Conservation (phyloP, 2,888 invertebrate species). For the Vesta saturnalis region DNA sequence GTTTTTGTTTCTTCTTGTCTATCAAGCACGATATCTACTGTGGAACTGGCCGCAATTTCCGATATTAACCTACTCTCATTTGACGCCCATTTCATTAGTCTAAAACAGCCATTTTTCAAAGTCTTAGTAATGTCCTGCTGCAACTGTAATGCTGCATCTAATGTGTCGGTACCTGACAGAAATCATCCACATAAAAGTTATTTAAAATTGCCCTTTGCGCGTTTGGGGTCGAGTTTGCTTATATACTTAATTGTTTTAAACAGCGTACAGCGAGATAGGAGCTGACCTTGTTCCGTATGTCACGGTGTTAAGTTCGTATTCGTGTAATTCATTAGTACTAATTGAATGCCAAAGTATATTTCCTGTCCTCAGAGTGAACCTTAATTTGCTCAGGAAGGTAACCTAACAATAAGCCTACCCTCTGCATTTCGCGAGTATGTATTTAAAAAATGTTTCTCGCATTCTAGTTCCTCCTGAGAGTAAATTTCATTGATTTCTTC, state of each 20-base stretch:
- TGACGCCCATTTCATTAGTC: not conserved
- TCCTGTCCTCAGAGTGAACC: no score
- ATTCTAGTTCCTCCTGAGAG: no score
- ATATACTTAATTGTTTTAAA: not conserved
- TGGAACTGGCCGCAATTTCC: not conserved
- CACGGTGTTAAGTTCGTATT: not conserved
- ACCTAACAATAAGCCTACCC: no score
- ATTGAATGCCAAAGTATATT: no score
- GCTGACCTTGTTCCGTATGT: not conserved
- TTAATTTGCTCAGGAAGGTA: no score
- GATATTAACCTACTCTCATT: not conserved
- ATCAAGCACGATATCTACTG: not conserved
- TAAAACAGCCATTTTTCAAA: not conserved
- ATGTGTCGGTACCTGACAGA: not conserved
- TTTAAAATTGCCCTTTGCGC: not conserved
- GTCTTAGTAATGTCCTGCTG: not conserved
- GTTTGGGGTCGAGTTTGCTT: not conserved
- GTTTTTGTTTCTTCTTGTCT: not conserved
- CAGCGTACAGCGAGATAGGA: not conserved
- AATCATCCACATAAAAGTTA: not conserved
- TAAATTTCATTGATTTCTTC: no score
- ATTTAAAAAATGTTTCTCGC: no score
- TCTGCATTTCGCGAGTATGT: no score
- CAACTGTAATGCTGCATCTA: not conserved
- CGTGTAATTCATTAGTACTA: not conserved